phyloP scores from a whole-genome alignment of 53 echinoderm and acorn worm species.

The Hippasteria phrygiana region DNA sequence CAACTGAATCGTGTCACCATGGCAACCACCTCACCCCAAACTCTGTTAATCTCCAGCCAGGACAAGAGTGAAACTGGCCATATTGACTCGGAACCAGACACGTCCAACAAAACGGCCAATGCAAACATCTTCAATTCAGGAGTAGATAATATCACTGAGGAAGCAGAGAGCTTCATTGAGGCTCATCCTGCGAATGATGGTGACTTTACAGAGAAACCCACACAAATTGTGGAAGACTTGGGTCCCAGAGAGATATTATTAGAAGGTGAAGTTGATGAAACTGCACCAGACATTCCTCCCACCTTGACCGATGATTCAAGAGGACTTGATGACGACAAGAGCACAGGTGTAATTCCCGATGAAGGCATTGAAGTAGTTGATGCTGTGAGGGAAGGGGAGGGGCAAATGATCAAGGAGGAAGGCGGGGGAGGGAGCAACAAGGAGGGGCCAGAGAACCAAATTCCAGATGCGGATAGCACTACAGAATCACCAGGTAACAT shows the following conservation, averaged over 20 bases:
- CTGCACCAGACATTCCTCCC: not conserved
- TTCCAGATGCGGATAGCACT: not conserved
- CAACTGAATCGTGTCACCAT: conserved; percentile 8
- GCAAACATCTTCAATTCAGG: not conserved
- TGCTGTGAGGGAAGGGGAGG: not conserved
- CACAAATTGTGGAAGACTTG: not conserved
- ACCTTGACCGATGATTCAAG: not conserved
- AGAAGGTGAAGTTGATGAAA: not conserved
- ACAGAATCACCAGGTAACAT: conserved; percentile 13
- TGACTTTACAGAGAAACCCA: not conserved
- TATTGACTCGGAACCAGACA: not conserved
- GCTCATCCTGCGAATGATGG: not conserved
- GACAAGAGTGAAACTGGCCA: not conserved
- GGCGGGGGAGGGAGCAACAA: not conserved
- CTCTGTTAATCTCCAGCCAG: not conserved
- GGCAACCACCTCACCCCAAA: not conserved
- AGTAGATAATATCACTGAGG: not conserved
- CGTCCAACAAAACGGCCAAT: not conserved
- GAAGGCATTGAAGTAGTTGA: not conserved
- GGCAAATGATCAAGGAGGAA: not conserved
- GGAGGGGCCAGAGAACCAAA: not conserved
- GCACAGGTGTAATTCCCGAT: not conserved
- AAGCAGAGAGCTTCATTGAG: not conserved
- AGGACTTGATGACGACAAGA: not conserved
- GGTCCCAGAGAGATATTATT: not conserved